Evolutionary conservation across 1,140 invertebrate genomes (phyloP).

Genomic region (Scaptomyza pallida): DNA sequence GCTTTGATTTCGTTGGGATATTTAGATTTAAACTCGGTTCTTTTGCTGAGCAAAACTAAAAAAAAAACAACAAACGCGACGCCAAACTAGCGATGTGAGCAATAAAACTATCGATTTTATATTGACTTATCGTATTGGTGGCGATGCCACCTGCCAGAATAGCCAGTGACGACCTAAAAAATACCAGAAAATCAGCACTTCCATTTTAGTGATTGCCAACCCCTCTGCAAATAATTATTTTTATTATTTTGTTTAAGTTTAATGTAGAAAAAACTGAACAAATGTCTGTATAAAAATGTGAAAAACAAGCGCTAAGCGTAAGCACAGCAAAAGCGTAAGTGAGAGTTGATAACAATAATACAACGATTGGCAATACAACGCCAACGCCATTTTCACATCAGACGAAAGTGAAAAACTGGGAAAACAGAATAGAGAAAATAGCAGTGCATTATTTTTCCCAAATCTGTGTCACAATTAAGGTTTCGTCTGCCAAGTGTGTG

Average conservation of each 20-base stretch:
- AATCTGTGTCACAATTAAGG: slow-evolving; percentile 45
- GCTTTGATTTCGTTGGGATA: slow-evolving; percentile 31
- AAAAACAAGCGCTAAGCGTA: slow-evolving; percentile 35
- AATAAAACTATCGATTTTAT: neutral
- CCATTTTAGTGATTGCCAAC: slow-evolving; percentile 39
- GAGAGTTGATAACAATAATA: slow-evolving; percentile 17
- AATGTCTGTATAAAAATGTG: slow-evolving; percentile 50
- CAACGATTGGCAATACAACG: neutral
- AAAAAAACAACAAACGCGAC: slow-evolving; percentile 49
- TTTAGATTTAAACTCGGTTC: slow-evolving; percentile 43
- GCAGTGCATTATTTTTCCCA: slow-evolving; percentile 48
- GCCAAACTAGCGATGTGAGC: slow-evolving; percentile 20
- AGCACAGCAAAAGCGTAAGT: slow-evolving; percentile 59
- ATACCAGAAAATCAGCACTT: slow-evolving; percentile 15
- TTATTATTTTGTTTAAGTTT: slow-evolving; percentile 73
- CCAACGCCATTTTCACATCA: slow-evolving; percentile 37
- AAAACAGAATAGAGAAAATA: slow-evolving; percentile 80
- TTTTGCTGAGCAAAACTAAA: slow-evolving; percentile 27
- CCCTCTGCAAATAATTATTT: slow-evolving; percentile 65
- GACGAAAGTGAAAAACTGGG: slow-evolving; percentile 65
- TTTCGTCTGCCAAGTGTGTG: slow-evolving; percentile 37
- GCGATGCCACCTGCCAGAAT: slow-evolving; percentile 5
- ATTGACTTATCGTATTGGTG: slow-evolving; percentile 5
- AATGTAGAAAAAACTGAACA: slow-evolving; percentile 39
- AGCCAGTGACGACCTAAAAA: slow-evolving; percentile 10